These are phyloP conservation scores for Andrena bicolor DNA, from an alignment of 2,888 invertebrate species.

Conservation along the genomic window DNA sequence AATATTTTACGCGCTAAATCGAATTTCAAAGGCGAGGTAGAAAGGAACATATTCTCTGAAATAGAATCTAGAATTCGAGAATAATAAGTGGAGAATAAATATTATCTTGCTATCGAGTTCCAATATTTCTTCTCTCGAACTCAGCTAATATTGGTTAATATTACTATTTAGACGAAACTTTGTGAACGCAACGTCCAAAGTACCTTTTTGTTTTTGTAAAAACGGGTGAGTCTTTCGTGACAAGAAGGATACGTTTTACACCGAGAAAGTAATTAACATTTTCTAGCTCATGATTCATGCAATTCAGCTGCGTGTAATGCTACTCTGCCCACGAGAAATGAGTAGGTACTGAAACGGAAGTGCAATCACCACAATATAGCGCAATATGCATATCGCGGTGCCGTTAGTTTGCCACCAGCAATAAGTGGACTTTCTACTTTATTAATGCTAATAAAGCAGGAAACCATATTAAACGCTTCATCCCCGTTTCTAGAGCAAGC, in stretches of 20 bases:
- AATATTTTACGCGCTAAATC: slow-evolving; percentile 1
- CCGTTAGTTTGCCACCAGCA: slow-evolving; percentile 14
- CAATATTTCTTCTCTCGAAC: too few species aligned
- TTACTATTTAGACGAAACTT: too few species aligned
- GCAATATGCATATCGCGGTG: slow-evolving; percentile 7
- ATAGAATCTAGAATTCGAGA: too few species aligned
- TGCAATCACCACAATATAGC: background rate
- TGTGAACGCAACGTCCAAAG: too few species aligned
- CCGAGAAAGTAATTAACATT: too few species aligned
- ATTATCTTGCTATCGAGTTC: too few species aligned
- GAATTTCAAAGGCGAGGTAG: background rate
- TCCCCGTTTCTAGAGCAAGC: slow-evolving; percentile 33
- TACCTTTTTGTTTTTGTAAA: too few species aligned
- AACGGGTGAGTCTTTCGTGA: too few species aligned
- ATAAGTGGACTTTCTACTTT: slow-evolving; percentile 47
- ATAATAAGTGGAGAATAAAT: too few species aligned
- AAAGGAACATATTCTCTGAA: background rate
- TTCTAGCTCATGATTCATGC: too few species aligned
- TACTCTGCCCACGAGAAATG: background rate
- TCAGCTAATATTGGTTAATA: too few species aligned
- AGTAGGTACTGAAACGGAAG: background rate
- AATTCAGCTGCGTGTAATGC: background rate
- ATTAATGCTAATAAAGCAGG: slow-evolving; percentile 31
- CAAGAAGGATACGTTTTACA: too few species aligned
- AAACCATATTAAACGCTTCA: slow-evolving; percentile 44